A percentile compares a stretch with the other conserved stretches of the same genome.
Evolutionary conservation across 2,888 invertebrate genomes (phyloP).

Genomic region (Trissolcus japonicus): DNA sequence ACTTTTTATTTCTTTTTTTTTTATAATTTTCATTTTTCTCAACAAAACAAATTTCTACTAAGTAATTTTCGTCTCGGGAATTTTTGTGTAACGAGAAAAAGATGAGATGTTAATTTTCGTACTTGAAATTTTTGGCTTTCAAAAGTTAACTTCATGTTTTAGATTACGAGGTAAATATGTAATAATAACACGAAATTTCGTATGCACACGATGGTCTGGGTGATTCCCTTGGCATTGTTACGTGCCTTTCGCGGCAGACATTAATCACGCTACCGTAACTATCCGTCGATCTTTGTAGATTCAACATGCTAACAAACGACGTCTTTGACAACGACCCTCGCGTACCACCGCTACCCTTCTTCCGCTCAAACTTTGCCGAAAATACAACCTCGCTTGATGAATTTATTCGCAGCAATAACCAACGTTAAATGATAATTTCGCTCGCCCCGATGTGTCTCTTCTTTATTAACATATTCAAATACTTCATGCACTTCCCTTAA

Average conservation of each 20-base stretch:
- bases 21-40: too few relatives aligned
- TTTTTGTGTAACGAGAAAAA: too few relatives aligned
- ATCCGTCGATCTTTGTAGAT: constrained; percentile 60
- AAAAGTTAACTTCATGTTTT: constrained; percentile 9
- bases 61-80: background rate
- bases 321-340: constrained; percentile 51
- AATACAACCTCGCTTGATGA: constrained; percentile 30
- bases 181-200: constrained; percentile 37
- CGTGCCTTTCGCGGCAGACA: constrained; percentile 54
- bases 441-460: background rate
- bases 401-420: constrained; percentile 30
- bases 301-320: constrained; percentile 54
- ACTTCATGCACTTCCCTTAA: too few relatives aligned
- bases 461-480: background rate
- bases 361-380: constrained; percentile 40
- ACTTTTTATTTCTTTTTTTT: constrained; percentile 8
- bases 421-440: constrained; percentile 20
- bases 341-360: constrained; percentile 29
- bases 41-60: background rate
- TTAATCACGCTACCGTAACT: constrained; percentile 63
- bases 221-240: constrained; percentile 49
- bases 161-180: constrained; percentile 20
- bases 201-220: constrained; percentile 21
- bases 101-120: background rate
- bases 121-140: background rate